Base-by-base conservation (phyloP, 2,888 invertebrate genomes). In the Melieria omissa region DNA sequence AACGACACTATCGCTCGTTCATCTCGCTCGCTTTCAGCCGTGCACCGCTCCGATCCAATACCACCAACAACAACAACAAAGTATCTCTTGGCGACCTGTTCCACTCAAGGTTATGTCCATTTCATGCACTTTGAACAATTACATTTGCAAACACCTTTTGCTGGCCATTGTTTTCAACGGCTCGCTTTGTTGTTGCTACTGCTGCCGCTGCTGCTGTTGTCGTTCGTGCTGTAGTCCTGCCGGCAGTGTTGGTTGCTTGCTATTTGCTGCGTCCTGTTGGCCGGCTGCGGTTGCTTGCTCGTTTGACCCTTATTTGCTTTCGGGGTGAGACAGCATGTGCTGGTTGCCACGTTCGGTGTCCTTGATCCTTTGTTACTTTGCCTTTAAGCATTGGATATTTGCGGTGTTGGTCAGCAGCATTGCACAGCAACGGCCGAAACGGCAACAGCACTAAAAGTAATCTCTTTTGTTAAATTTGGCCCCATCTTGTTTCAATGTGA, bases 91-190 rank as follows among this genome's bases (percentile, higher is more conserved):
- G 29, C 29, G 29, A 29, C 29, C 5, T 61, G 4, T 44, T 61
- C 61, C n/a, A 7, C 5, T 42, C 3, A 52, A 29, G 69, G 45
- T 54, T 16, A 46, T 69, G 69, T 62, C 54, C 69, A 69, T 69
- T 62, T 69, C 69, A 63, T 69, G 66, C 73, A 64, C 64, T 70
- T 49, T 70, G 64, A 52, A 70, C 70, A 70, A 73, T 73, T 73
- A 70, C 70, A 73, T 66, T 73, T 73, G 58, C 73, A 73, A 63
- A 64, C 58, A 60, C 65, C 65, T 52, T 65, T 44, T 64, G 49
- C 58, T 29, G 69, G 64, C 52, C 52, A 47, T 72, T 72, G 68
- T 72, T 52, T 64, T 12, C 68, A 42, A 10, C 5, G 10, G 61
- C 14, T 29, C 29, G 29, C 57, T 55, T 55, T 10, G 57, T 14